Evolutionary conservation across 2,888 invertebrate species (phyloP), one percentile per base, ranked within the genome.

Genomic region (Aphrophora alni): DNA sequence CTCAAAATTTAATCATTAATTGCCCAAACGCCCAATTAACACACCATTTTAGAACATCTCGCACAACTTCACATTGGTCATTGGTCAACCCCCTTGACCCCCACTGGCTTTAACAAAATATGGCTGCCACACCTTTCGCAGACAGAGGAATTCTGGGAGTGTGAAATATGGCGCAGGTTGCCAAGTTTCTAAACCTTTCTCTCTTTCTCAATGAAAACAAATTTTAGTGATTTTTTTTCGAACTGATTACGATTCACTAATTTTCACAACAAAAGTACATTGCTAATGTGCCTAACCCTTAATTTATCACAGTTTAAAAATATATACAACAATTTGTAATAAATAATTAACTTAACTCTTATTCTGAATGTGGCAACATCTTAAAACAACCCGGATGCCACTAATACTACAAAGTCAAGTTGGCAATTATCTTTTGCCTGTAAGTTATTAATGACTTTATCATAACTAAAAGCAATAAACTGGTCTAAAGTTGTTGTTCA

Each of bases 41-140:
- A 59, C 59, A 59, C 59, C 59, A 59, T 59, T 59, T 59, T 59
- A 59, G 59, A 21, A 78, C 27, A 78, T 78, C 80, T 73, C 33
- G 14, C 59, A 75, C 70, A 27, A 70, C 69, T 59, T 21, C 59
- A 78, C 51, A 71, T n/a, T 73, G 78, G 74, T 74, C 76, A 77
- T 80, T 78, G 82, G 80, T 82, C 83, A 82, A 80, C 83, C 83
- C 82, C 82, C 83, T 83, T 84, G 84, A 83, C 84, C 85, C 83
- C 85, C 83, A 82, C 85, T 85, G 85, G 82, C 84, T 83, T 82
- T 80, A 85, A 85, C 85, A 85, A 86, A 86, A 86, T 86, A 86
- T 86, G 86, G 86, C 86, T 86, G 86, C 86, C 86, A 86, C 86
- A 86, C 86, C 86, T 86, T 85, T 77, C 75, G 78, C 75, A 78